Conservation (phyloP, 2,797 vertebrate genomes). For the Discoglossus pictus region DNA sequence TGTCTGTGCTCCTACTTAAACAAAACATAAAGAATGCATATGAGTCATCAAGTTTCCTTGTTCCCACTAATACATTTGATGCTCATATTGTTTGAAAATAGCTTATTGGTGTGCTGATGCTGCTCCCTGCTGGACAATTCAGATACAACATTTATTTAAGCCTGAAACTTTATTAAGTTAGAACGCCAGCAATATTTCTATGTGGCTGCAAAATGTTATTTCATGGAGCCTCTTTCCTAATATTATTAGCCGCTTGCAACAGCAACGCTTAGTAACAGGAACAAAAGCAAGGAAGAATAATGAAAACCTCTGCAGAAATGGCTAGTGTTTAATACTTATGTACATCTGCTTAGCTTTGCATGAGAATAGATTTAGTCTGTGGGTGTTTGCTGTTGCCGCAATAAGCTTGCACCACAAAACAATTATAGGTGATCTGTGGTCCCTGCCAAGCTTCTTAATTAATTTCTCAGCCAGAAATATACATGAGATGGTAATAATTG, state of each 20-base stretch:
- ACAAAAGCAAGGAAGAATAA: slow-evolving; percentile 45
- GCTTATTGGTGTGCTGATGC: slow-evolving; percentile 42
- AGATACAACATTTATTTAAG: slow-evolving; percentile 20
- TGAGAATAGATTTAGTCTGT: slow-evolving; percentile 10
- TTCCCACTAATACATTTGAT: slow-evolving; percentile 41
- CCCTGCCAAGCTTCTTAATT: slow-evolving; percentile 32
- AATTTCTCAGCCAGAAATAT: slow-evolving; percentile 15
- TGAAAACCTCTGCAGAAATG: slow-evolving; percentile 39
- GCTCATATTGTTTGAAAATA: slow-evolving; percentile 34
- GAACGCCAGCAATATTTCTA: slow-evolving; percentile 37
- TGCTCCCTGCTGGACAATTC: slow-evolving; percentile 63
- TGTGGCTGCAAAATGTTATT: slow-evolving; percentile 49
- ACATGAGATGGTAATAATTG: slow-evolving; percentile 1
- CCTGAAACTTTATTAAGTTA: slow-evolving; percentile 15
- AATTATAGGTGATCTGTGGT: slow-evolving; percentile 5
- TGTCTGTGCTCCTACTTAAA: slow-evolving; percentile 57
- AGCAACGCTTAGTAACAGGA: slow-evolving; percentile 30
- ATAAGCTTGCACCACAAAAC: slow-evolving; percentile 11
- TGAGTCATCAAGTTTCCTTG: slow-evolving; percentile 53
- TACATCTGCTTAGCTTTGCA: not conserved
- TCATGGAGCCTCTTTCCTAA: slow-evolving; percentile 46
- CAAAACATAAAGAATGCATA: slow-evolving; percentile 56
- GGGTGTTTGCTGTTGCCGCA: slow-evolving; percentile 11
- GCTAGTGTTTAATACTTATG: slow-evolving; percentile 29
- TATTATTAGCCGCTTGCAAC: slow-evolving; percentile 36